A percentile compares a stretch with the other conserved stretches of the same genome.
Conservation (phyloP, 2,888 invertebrate genomes). For the Aphidoletes aphidimyza region DNA sequence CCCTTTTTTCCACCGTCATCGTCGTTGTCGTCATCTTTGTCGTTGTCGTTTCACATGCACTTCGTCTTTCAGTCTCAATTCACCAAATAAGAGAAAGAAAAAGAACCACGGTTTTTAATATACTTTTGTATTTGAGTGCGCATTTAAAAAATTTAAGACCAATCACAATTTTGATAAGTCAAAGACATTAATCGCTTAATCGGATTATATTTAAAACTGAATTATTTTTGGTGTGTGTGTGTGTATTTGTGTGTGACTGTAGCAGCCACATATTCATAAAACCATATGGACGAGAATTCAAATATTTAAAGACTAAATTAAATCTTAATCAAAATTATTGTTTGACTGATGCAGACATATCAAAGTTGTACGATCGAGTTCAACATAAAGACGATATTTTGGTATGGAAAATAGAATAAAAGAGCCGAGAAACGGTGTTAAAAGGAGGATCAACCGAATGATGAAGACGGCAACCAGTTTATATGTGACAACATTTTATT, state of each 20-base stretch:
- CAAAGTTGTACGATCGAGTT: no score
- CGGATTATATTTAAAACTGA: constrained; percentile 57
- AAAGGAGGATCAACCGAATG: not conserved
- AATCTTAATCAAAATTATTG: constrained; percentile 49
- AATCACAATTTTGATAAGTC: constrained; percentile 57
- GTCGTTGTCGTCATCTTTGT: not conserved
- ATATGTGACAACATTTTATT: constrained; percentile 12
- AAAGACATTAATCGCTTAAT: constrained; percentile 59
- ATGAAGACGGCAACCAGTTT: not conserved
- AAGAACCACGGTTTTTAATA: no score
- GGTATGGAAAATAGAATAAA: constrained; percentile 4
- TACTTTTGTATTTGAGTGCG: constrained; percentile 27
- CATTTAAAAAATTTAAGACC: constrained; percentile 41
- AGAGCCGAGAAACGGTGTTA: not conserved
- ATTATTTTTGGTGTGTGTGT: no score
- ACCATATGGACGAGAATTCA: not conserved
- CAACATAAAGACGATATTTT: constrained; percentile 5
- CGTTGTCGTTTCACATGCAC: constrained; percentile 5
- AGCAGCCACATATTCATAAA: no score
- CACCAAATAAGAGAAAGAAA: not conserved
- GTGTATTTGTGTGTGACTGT: constrained; percentile 22
- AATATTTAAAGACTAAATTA: constrained; percentile 44
- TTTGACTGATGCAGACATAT: not conserved
- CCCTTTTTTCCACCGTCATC: constrained; percentile 2
- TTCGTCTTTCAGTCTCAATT: not conserved